These are phyloP conservation scores for Cryptocephalus primarius DNA, from an alignment of 2,888 invertebrate species.

Conservation along the genomic window DNA sequence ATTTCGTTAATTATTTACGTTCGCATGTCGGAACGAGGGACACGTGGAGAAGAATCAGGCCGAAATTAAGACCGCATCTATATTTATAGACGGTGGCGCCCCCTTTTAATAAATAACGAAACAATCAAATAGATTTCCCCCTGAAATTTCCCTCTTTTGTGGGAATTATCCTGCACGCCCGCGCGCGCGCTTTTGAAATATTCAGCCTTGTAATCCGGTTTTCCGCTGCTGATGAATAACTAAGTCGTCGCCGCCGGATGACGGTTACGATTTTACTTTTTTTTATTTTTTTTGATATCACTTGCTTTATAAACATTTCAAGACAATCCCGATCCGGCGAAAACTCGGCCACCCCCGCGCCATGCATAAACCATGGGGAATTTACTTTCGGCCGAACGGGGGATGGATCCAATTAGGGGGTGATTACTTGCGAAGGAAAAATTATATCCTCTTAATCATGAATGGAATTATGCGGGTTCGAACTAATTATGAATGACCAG, in stretches of 20 bases:
- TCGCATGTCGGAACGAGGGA: slow-evolving; percentile 10
- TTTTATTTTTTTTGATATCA: neutral
- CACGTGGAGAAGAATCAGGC: slow-evolving; percentile 1
- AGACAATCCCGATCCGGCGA: no score
- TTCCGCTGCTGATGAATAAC: neutral
- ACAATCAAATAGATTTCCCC: slow-evolving; percentile 6
- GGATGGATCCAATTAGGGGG: no score
- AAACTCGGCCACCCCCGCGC: no score
- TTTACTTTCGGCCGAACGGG: no score
- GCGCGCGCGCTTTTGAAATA: slow-evolving; percentile 2
- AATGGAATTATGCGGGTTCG: no score
- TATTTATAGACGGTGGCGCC: slow-evolving; percentile 9
- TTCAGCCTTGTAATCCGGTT: slow-evolving; percentile 3
- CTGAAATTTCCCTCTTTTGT: neutral
- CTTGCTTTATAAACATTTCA: no score
- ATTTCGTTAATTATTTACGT: slow-evolving; percentile 11
- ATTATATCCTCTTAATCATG: no score
- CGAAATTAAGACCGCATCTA: slow-evolving; percentile 12
- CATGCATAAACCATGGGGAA: no score
- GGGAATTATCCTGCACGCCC: neutral
- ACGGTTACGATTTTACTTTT: neutral
- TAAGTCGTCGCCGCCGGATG: no score
- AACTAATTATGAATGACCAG: no score
- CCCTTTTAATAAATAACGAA: slow-evolving; percentile 11
- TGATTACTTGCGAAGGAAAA: no score